These are phyloP conservation scores for Lamellibrachia luymesi DNA, from an alignment of 1,140 invertebrate species.

Conservation along the genomic window DNA sequence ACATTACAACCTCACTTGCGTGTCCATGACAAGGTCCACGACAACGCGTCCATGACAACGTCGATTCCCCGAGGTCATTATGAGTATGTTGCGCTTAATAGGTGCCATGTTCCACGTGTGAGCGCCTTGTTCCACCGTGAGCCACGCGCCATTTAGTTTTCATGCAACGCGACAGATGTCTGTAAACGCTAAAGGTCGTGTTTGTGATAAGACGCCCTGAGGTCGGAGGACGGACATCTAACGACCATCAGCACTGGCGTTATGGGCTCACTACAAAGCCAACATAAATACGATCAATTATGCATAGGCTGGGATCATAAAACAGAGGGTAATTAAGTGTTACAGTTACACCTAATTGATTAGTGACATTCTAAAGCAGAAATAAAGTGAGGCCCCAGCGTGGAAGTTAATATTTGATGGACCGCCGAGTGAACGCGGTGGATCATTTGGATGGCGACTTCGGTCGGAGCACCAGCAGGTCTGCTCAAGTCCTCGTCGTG, in stretches of 20 bases:
- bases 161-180: neutral
- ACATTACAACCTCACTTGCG: neutral
- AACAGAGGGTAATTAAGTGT: constrained; percentile 5
- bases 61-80: neutral
- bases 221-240: neutral
- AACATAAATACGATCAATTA: neutral
- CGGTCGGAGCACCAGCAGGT: neutral
- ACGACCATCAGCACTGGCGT: neutral
- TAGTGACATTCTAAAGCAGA: neutral
- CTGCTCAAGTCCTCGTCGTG: neutral
- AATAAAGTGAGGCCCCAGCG: neutral
- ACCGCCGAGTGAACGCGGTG: neutral
- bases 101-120: neutral
- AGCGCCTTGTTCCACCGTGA: neutral
- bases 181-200: neutral
- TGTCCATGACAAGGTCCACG: neutral
- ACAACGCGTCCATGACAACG: too few relatives aligned
- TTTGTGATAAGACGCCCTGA: neutral
- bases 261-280: neutral
- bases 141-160: neutral
- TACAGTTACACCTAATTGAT: neutral
- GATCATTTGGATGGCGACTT: neutral
- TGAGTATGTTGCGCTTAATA: neutral
- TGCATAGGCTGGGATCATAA: neutral
- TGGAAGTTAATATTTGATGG: neutral